Evolutionary conservation across 2,797 vertebrate species (phyloP).

Genomic region (Oryzias sinensis): DNA sequence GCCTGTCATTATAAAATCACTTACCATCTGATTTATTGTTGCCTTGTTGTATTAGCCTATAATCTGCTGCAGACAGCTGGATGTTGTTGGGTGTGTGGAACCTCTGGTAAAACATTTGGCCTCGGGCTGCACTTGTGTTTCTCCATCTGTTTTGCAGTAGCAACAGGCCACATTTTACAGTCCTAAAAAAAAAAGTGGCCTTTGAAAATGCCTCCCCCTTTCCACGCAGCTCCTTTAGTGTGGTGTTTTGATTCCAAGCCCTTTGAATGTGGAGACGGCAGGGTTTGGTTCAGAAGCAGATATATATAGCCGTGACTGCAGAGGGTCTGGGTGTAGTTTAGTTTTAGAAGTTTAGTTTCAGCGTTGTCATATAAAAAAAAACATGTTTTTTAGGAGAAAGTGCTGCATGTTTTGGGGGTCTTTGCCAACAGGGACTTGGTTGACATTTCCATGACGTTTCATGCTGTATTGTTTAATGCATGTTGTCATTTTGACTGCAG

Average conservation of each 20-base stretch:
- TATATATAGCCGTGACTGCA: conserved; percentile 45
- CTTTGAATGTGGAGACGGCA: conserved; percentile 29
- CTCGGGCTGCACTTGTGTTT: conserved; percentile 50
- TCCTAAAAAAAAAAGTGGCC: conserved; percentile 30
- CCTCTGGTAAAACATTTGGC: conserved; percentile 53
- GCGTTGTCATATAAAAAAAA: conserved; percentile 7
- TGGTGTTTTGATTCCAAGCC: conserved; percentile 51
- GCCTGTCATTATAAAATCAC: conserved; percentile 50
- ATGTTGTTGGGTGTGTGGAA: conserved; percentile 36
- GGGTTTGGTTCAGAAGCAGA: conserved; percentile 53
- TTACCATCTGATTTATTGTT: conserved; percentile 54
- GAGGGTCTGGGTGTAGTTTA: conserved; percentile 13
- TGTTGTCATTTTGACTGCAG: too few relatives aligned
- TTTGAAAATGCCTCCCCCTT: conserved; percentile 55
- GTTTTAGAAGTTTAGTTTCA: conserved; percentile 15
- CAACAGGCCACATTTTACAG: conserved; percentile 63
- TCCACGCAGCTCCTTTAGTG: conserved; percentile 53
- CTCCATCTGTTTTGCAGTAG: conserved; percentile 69
- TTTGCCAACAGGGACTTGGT: neutral
- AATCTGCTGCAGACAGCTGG: conserved; percentile 59
- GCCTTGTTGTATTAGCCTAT: conserved; percentile 62
- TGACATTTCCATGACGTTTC: neutral
- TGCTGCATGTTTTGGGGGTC: neutral
- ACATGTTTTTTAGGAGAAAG: neutral
- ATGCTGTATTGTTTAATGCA: too few relatives aligned